A percentile compares a stretch with the other conserved stretches of the same genome.
These are phyloP conservation scores for Exephanes ischioxanthus DNA, from an alignment of 2,888 invertebrate genomes.

Conservation along the genomic window DNA sequence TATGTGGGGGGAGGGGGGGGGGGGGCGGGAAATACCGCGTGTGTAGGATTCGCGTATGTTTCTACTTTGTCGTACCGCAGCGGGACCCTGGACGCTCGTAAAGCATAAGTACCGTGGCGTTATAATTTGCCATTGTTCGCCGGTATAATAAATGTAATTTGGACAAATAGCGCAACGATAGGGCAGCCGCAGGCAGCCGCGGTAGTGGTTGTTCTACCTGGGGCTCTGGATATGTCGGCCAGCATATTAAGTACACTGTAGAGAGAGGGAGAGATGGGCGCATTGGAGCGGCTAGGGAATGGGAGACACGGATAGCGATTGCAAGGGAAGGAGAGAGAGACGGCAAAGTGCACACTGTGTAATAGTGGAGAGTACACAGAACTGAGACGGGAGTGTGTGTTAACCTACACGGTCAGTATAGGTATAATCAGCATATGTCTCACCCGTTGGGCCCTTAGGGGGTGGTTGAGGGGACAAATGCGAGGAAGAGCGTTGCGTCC, in stretches of 20 bases:
- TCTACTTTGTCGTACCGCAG: slow-evolving; percentile 66
- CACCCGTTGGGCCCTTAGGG: slow-evolving; percentile 4
- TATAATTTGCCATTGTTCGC: slow-evolving; percentile 70
- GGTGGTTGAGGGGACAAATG: not conserved
- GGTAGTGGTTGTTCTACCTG: slow-evolving; percentile 40
- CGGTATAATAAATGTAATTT: slow-evolving; percentile 73
- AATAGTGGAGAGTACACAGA: slow-evolving; percentile 33
- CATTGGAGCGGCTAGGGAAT: slow-evolving; percentile 26
- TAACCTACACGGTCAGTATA: slow-evolving; percentile 29
- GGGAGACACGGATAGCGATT: slow-evolving; percentile 24
- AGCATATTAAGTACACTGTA: slow-evolving; percentile 11
- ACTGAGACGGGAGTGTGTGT: slow-evolving; percentile 8
- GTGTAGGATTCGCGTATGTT: slow-evolving; percentile 48
- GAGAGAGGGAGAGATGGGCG: slow-evolving; percentile 24
- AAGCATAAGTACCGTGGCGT: slow-evolving; percentile 71
- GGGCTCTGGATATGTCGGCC: slow-evolving; percentile 31
- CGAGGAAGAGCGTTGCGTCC: slow-evolving; percentile 32
- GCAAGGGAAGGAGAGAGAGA: slow-evolving; percentile 35
- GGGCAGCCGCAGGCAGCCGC: slow-evolving; percentile 24
- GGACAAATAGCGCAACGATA: slow-evolving; percentile 72
- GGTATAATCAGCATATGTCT: slow-evolving; percentile 42
- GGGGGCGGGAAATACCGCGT: slow-evolving; percentile 9
- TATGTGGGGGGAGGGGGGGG: slow-evolving; percentile 2
- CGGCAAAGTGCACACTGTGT: slow-evolving; percentile 41
- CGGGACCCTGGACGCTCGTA: slow-evolving; percentile 75